Percentiles rank a stretch among this genome's conserved stretches.
These are phyloP conservation scores for Coturnix japonica DNA, from an alignment of 2,113 vertebrate species.

Conservation along the genomic window DNA sequence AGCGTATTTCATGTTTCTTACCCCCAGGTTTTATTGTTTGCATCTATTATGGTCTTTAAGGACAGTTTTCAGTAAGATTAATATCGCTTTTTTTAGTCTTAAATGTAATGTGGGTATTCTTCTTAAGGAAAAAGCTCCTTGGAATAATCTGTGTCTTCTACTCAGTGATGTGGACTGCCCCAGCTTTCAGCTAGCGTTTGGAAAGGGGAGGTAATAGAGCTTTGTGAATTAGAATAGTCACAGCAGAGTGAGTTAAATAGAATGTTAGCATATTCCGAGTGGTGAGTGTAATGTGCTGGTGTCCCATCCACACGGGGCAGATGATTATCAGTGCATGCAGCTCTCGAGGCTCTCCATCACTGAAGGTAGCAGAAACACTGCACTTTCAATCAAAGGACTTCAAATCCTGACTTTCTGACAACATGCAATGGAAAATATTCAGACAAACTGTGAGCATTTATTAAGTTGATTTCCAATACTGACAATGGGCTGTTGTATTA, in stretches of 20 bases:
- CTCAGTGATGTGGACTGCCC: background rate
- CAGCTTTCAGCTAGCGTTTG: background rate
- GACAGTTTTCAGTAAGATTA: background rate
- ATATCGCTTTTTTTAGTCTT: background rate
- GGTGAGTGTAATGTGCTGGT: background rate
- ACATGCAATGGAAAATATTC: background rate
- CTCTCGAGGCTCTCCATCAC: background rate
- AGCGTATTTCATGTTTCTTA: background rate
- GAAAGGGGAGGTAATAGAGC: fast-evolving
- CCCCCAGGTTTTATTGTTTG: background rate
- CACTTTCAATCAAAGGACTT: background rate
- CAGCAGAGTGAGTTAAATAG: background rate
- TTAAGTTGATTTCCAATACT: background rate
- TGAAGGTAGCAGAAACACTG: background rate
- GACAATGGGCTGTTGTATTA: background rate
- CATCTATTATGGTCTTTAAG: background rate
- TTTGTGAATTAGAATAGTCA: background rate
- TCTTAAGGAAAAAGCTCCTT: background rate
- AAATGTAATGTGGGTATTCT: background rate
- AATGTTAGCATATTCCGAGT: background rate
- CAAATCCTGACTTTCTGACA: background rate
- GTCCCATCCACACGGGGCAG: background rate
- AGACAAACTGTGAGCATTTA: background rate
- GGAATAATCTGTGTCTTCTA: background rate
- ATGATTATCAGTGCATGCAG: background rate